phyloP scores from a whole-genome alignment of 2,113 vertebrate genomes.

The Okapia johnstoni region DNA sequence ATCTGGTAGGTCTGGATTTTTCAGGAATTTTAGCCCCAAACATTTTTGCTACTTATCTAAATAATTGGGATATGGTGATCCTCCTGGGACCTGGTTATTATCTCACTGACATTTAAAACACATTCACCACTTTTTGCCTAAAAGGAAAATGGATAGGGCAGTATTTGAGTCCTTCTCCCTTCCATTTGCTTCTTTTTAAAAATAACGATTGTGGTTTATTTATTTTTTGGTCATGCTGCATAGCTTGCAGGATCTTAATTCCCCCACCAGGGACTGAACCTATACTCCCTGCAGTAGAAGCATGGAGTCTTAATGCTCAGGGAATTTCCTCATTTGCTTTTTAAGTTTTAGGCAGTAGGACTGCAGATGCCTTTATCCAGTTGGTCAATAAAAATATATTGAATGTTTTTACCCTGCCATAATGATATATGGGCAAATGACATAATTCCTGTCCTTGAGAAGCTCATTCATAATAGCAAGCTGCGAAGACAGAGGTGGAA shows the following conservation, averaged over 20 bases:
- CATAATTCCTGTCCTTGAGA: neutral
- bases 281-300: neutral
- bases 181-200: neutral
- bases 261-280: neutral
- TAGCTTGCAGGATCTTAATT: neutral
- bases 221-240: neutral
- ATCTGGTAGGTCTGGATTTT: slow-evolving; percentile 34
- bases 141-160: neutral
- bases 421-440: neutral
- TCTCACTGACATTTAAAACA: slow-evolving; percentile 22
- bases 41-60: slow-evolving; percentile 45
- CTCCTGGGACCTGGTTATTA: neutral
- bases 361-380: neutral
- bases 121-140: neutral
- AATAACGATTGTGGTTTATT: neutral
- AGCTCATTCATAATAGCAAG: neutral
- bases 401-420: neutral
- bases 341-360: neutral
- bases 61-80: neutral
- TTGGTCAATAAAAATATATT: neutral
- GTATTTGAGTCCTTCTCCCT: neutral
- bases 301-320: neutral
- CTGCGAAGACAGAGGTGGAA: neutral
- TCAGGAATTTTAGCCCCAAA: slow-evolving; percentile 6
- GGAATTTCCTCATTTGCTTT: neutral